These are phyloP conservation scores for Anneissia japonica DNA, from an alignment of 35 echinoderm and acorn worm species.

Conservation along the genomic window DNA sequence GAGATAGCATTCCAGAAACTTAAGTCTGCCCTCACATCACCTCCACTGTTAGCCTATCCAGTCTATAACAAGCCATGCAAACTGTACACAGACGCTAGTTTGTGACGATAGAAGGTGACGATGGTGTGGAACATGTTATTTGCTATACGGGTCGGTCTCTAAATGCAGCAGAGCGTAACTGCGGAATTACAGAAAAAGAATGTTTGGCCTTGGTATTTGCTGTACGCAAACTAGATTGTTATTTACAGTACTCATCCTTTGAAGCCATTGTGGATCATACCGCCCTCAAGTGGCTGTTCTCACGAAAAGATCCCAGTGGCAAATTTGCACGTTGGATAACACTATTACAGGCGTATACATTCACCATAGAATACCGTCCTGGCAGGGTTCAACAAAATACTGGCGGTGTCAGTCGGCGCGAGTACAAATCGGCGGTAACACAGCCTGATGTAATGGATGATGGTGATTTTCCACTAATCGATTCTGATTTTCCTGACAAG, in stretches of 20 bases:
- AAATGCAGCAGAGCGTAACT: background rate
- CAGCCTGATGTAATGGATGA: too few species aligned
- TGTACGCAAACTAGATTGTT: background rate
- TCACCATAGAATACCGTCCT: conserved; percentile 4
- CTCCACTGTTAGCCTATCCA: conserved; percentile 19
- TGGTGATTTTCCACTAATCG: background rate
- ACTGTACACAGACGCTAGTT: background rate
- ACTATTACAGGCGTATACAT: background rate
- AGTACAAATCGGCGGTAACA: background rate
- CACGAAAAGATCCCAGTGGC: conserved; percentile 3
- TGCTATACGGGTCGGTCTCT: conserved; percentile 3
- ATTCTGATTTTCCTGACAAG: background rate
- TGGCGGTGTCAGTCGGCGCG: conserved; percentile 11
- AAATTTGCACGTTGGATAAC: background rate
- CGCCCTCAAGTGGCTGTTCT: background rate
- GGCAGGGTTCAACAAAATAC: conserved; percentile 2
- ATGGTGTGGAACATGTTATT: background rate
- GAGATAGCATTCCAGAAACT: background rate
- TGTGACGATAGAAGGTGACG: background rate
- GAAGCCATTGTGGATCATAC: too few species aligned
- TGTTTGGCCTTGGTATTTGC: conserved; percentile 6
- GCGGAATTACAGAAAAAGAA: conserved; percentile 3
- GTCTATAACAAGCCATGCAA: too few species aligned
- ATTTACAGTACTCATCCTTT: background rate
- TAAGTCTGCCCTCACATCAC: background rate